These are phyloP conservation scores for Typhlomys cinereus DNA, from an alignment of 2,113 vertebrate genomes.

Conservation along the genomic window DNA sequence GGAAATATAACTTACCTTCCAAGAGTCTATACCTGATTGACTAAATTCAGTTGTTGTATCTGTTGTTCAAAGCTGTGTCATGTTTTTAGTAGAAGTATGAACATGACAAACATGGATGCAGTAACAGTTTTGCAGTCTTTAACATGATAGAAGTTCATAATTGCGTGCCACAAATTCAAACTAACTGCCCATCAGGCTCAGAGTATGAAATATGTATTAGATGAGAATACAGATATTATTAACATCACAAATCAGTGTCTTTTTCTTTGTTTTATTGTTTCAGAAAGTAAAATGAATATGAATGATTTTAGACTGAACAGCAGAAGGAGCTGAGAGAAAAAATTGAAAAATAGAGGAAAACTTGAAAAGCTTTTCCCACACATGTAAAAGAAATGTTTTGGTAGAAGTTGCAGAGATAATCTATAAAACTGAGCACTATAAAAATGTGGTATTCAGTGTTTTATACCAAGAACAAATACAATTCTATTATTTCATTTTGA, in stretches of 20 bases:
- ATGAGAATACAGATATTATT: conserved; percentile 52
- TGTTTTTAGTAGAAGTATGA: conserved; percentile 58
- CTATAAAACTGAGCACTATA: conserved; percentile 65
- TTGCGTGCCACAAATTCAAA: conserved; percentile 50
- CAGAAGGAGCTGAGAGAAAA: conserved; percentile 66
- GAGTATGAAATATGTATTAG: conserved; percentile 58
- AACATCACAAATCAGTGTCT: conserved; percentile 67
- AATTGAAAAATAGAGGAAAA: conserved; percentile 63
- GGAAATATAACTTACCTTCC: conserved; percentile 60
- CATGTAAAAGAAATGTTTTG: conserved; percentile 66
- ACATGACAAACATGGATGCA: conserved; percentile 38
- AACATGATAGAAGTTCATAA: conserved; percentile 60
- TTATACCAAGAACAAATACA: conserved; percentile 60
- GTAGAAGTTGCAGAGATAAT: conserved; percentile 63
- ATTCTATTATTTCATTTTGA: conserved; percentile 69
- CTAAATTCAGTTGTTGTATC: conserved; percentile 55
- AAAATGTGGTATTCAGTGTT: conserved; percentile 65
- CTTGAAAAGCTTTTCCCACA: conserved; percentile 5
- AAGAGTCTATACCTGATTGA: conserved; percentile 28
- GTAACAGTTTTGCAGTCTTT: conserved; percentile 27
- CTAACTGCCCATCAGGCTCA: conserved; percentile 60
- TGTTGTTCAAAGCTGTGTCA: conserved; percentile 30
- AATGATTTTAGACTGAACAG: conserved; percentile 79
- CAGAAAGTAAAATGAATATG: conserved; percentile 81
- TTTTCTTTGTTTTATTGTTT: conserved; percentile 77